Evolutionary conservation across 2,113 vertebrate species (phyloP).

Genomic region (Cinclus cinclus): DNA sequence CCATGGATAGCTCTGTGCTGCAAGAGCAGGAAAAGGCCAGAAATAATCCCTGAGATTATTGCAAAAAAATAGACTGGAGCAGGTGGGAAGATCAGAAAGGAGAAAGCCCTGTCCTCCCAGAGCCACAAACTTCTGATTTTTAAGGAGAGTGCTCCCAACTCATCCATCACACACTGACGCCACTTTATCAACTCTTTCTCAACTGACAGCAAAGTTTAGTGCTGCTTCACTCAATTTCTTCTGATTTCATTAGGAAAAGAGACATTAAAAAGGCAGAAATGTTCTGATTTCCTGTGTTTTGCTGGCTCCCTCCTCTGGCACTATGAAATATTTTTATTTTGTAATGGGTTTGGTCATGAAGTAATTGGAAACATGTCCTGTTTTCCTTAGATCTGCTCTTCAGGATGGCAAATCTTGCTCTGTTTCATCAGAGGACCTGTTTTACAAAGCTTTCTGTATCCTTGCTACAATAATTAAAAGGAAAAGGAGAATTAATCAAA

Average conservation of each 20-base stretch:
- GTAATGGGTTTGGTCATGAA: neutral
- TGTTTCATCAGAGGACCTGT: neutral
- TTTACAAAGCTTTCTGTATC: neutral
- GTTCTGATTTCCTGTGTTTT: conserved; percentile 45
- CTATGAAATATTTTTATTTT: conserved; percentile 52
- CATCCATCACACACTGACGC: neutral
- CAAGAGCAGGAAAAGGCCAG: neutral
- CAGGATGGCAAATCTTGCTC: neutral
- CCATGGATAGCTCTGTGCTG: neutral
- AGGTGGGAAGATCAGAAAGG: neutral
- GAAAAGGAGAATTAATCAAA: neutral
- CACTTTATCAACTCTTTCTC: neutral
- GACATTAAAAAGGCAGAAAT: neutral
- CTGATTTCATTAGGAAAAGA: conserved; percentile 23
- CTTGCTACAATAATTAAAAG: neutral
- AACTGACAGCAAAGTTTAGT: neutral
- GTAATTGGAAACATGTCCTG: neutral
- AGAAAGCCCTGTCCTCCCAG: neutral
- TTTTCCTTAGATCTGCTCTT: neutral
- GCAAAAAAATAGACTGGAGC: neutral
- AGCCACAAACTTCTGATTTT: neutral
- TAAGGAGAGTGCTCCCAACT: neutral
- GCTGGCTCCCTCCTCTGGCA: conserved; percentile 64
- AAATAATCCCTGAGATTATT: neutral
- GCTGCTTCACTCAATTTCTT: neutral